A percentile compares a stretch with the other conserved stretches of the same genome.
These are phyloP conservation scores for Oconnorella tubifera DNA, from an alignment of 2,888 invertebrate genomes.

Conservation along the genomic window DNA sequence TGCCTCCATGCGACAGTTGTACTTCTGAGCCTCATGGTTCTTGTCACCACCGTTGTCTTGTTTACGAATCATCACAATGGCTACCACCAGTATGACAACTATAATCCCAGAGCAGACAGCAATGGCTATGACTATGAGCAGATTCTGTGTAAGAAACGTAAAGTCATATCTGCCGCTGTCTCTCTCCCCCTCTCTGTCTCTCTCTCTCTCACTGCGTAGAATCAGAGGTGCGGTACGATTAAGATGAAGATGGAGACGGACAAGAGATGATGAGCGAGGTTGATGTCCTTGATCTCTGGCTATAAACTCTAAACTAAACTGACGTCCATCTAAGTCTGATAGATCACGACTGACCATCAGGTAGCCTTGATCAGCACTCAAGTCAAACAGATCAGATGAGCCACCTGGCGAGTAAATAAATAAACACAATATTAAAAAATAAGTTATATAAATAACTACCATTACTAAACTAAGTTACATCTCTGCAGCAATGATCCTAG, in stretches of 20 bases:
- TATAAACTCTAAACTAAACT: slow-evolving; percentile 19
- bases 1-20: slow-evolving; percentile 24
- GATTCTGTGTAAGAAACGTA: slow-evolving; percentile 16
- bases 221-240: slow-evolving; percentile 8
- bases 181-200: not conserved
- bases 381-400: no score
- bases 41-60: slow-evolving; percentile 9
- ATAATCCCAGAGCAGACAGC: slow-evolving; percentile 29
- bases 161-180: no score
- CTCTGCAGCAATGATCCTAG: no score
- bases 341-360: slow-evolving; percentile 22
- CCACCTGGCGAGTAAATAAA: no score
- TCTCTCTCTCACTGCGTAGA: not conserved
- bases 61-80: slow-evolving; percentile 26
- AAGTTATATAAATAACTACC: no score
- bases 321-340: slow-evolving; percentile 9
- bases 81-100: slow-evolving; percentile 29
- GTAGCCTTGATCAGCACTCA: slow-evolving; percentile 24
- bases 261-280: not conserved
- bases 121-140: slow-evolving; percentile 31
- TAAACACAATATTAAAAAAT: no score
- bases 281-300: slow-evolving; percentile 22
- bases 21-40: slow-evolving; percentile 19
- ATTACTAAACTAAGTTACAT: no score
- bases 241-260: slow-evolving; percentile 21